These are phyloP conservation scores for Agonopterix arenella DNA, from an alignment of 2,888 invertebrate species.

Conservation along the genomic window DNA sequence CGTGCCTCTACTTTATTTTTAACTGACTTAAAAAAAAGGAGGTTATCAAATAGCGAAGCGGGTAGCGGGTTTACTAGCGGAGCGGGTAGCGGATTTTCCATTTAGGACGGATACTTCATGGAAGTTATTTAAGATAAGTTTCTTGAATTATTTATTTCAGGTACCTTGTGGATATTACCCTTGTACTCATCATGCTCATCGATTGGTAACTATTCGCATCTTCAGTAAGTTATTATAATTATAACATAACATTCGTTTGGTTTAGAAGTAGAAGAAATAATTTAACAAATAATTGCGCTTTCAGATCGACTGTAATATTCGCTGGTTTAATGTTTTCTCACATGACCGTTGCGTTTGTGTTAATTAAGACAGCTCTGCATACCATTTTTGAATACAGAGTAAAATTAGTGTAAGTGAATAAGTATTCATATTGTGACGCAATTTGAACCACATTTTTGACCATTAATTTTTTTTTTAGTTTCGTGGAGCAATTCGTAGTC, in stretches of 20 bases:
- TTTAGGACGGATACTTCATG: no score
- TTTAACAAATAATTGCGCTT: conserved; percentile 10
- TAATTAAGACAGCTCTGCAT: conserved; percentile 56
- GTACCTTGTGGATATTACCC: conserved; percentile 58
- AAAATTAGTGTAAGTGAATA: conserved; percentile 53
- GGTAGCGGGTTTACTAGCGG: no score
- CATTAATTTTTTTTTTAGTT: conserved; percentile 30
- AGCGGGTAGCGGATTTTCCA: no score
- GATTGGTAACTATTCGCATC: conserved; percentile 44
- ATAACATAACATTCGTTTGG: neutral
- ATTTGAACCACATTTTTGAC: no score
- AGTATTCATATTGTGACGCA: no score
- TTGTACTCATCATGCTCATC: conserved; percentile 60
- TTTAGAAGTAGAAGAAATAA: neutral
- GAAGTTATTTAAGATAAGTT: no score
- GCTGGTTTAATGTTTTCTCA: conserved; percentile 54
- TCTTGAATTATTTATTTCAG: conserved; percentile 29
- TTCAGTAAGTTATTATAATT: conserved; percentile 35
- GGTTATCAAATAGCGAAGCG: no score
- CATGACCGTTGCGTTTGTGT: conserved; percentile 41
- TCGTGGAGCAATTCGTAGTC: conserved; percentile 50
- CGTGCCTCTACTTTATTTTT: no score
- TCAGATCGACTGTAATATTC: conserved; percentile 50
- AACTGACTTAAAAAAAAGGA: no score
- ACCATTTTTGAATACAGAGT: conserved; percentile 64